Base-by-base conservation (phyloP, 2,797 vertebrate species). In the Glyptemys insculpta region DNA sequence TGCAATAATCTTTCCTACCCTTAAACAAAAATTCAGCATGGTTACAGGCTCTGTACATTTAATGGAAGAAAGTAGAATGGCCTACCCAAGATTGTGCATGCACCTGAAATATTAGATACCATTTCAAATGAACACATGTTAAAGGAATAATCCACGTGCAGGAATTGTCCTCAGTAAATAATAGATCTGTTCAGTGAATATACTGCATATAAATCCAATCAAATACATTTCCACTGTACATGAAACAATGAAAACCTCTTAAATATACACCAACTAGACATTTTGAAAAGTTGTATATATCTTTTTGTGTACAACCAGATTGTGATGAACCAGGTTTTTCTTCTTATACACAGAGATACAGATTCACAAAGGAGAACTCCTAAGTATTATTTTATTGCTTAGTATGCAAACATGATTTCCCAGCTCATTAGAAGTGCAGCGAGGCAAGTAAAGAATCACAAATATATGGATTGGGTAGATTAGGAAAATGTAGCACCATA, bases 261-360 rank as follows among this genome's bases (percentile, higher is more conserved):
- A 76, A 47, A 27, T 79, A 5, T 90, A 82, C 2, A 4, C 44
- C 89, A 86, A 4, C 50, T 88, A 4, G 79, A 4, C 4, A 29
- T 79, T 96, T 95, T 90, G 56, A 81, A 76, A 76, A n/a, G 88
- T 49, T 79, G 19, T 87, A 50, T 87, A 5, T 76, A 16, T 90
- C 29, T 90, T 72, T 93, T 94, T 88, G 0, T 86, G 18, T 37
- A 27, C 81, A 44, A 41, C 47, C 62, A 41, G 11, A 12, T 25
- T 41, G 19, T 78, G 78, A 8, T 87, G 6, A 16, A 18, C 7
- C 44, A 31, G 74, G 14, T 49, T 78, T 78, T 93, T 81, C 14
- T 53, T 50, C 47, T 11, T 91, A 1, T 89, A 53, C 90, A 14
- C 41, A 44, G 10, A 37, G 5, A 44, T 11, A 41, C 23, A 25